These are phyloP conservation scores for Lepus timidus DNA, from an alignment of 2,113 vertebrate species.

Conservation along the genomic window DNA sequence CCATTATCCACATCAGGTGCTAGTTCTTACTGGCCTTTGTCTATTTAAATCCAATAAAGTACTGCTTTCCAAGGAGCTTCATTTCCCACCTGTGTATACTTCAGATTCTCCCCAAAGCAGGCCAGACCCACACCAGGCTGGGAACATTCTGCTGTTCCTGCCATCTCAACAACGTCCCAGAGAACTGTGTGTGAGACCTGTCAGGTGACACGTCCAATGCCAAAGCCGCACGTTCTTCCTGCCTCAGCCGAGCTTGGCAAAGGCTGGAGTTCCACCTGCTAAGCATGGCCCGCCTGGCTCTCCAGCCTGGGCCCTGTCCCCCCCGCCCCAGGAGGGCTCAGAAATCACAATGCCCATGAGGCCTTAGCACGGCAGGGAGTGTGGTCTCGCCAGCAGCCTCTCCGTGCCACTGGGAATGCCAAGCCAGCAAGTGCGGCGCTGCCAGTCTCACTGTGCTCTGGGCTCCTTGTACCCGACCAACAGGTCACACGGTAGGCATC, in stretches of 20 bases:
- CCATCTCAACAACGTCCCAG: not conserved
- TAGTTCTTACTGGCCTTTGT: conserved; percentile 1
- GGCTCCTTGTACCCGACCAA: not conserved
- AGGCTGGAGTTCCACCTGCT: not conserved
- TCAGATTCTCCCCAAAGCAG: not conserved
- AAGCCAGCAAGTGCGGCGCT: not conserved
- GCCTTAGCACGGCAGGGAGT: not conserved
- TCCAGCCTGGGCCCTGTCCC: not conserved
- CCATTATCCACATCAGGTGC: not conserved
- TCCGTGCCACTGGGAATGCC: not conserved
- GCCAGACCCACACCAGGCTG: not conserved
- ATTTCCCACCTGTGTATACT: not conserved
- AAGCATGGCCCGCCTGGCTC: too few species aligned
- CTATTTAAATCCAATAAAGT: not conserved
- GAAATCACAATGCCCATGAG: not conserved
- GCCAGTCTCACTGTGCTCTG: not conserved
- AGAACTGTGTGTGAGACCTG: not conserved
- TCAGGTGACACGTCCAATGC: not conserved
- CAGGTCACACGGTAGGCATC: not conserved
- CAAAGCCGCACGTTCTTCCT: not conserved
- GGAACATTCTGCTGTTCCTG: not conserved
- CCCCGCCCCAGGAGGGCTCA: not conserved
- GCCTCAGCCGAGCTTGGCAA: rapidly evolving
- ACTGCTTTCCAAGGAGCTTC: not conserved
- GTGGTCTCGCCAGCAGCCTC: not conserved